Percentiles rank a stretch among this genome's conserved stretches.
Evolutionary conservation across 2,797 vertebrate genomes (phyloP).

Genomic region (Sebastes cheni): DNA sequence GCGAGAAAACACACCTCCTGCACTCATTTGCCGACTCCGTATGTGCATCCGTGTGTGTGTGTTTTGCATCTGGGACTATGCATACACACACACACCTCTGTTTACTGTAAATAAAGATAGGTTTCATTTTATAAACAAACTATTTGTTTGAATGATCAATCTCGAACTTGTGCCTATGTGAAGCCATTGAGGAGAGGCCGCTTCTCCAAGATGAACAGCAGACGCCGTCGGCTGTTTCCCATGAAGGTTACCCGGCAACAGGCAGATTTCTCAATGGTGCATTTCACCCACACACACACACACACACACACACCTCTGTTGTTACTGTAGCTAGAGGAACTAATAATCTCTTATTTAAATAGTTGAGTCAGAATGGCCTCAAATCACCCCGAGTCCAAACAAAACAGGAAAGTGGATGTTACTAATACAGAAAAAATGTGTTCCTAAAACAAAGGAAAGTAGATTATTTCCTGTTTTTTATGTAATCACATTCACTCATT

Average conservation of each 20-base stretch:
- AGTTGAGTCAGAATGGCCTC: constrained; percentile 42
- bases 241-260: constrained; percentile 3
- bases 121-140: constrained; percentile 67
- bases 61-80: constrained; percentile 50
- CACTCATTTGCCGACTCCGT: constrained; percentile 53
- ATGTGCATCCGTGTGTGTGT: constrained; percentile 49
- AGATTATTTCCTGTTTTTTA: neutral
- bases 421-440: constrained; percentile 24
- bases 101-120: constrained; percentile 69
- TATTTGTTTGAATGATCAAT: constrained; percentile 57
- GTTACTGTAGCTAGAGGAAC: constrained; percentile 15
- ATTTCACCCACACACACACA: constrained; percentile 20
- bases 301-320: constrained; percentile 21
- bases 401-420: constrained; percentile 38
- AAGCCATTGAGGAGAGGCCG: constrained; percentile 9
- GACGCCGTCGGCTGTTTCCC: neutral
- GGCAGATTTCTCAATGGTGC: constrained; percentile 10
- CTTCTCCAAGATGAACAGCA: neutral
- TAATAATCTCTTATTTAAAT: constrained; percentile 49
- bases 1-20: constrained; percentile 73
- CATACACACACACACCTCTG: constrained; percentile 50
- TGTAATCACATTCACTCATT: neutral
- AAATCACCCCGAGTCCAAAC: constrained; percentile 40
- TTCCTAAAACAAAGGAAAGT: constrained; percentile 7
- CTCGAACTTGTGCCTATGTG: constrained; percentile 30